Base-by-base conservation (phyloP, 2,888 invertebrate species). In the Drosophila conformis region DNA sequence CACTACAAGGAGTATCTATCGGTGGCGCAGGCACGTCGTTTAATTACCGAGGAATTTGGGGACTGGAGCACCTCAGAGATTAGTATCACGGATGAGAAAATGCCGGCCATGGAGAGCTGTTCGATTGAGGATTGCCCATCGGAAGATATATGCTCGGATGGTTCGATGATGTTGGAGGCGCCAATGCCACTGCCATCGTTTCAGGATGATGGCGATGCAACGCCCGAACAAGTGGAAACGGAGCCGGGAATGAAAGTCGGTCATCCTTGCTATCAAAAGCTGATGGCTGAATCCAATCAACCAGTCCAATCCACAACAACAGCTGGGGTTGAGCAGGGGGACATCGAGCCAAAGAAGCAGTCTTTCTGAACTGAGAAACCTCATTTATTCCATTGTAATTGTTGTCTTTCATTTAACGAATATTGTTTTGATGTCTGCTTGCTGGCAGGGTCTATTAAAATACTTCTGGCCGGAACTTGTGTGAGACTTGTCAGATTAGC, bases 1-100 rank as follows among this genome's bases (percentile, higher is more conserved):
- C 99, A 99, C 91, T 99, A 99, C 93, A 98, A 98, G 93, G 99
- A 99, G 93, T 99, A 97, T 93, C 96, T 98, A 92, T 98, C 98
- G 0, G 96, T 99, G 15, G 96, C 98, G 92, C 93, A 98, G 90
- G 98, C 99, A 18, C 95, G 98, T 83, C 97, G 98, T 92, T 94
- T 98, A 73, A 95, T 99, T 94, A 96, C 97, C 79, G 97, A 98
- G 90, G 98, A 98, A 62, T 97, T 97, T 21, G 97, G 97, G 0
- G 97, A 97, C 0, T 96, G 96, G 2, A 96, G 95, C 0, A 95
- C 95, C 0, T 94, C 94, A 0, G 78, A 87, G 10, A 0, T 18
- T 0, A 68, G 67, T 25, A 31, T 66, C 0, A 2, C 8, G 4
- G 52, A 31, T 2, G 69, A 82, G 13, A 15, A 10, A 8, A 0